These are phyloP conservation scores for Sesia bembeciformis DNA, from an alignment of 2,888 invertebrate species.

Conservation along the genomic window DNA sequence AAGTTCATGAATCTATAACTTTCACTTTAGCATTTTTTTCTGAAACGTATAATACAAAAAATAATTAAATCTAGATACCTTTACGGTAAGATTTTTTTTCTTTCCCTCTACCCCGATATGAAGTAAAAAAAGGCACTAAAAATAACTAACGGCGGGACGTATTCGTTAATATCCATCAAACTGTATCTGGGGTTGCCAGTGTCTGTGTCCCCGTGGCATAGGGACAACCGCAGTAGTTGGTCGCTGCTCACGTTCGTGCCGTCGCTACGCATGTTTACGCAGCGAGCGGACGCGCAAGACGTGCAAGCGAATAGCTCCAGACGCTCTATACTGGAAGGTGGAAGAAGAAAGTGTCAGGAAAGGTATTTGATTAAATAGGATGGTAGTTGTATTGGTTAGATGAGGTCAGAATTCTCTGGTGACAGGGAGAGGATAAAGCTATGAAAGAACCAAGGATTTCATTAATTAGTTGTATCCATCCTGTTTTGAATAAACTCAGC, in stretches of 20 bases:
- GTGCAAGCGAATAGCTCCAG: slow-evolving; percentile 49
- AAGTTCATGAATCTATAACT: too few relatives aligned
- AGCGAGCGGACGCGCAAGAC: slow-evolving; percentile 6
- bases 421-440: too few relatives aligned
- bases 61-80: too few relatives aligned
- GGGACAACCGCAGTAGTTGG: slow-evolving; percentile 25
- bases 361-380: neutral
- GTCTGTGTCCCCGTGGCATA: slow-evolving; percentile 18
- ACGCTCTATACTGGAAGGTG: slow-evolving; percentile 37
- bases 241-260: slow-evolving; percentile 10
- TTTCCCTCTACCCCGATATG: too few relatives aligned
- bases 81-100: too few relatives aligned
- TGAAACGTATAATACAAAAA: too few relatives aligned
- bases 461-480: too few relatives aligned
- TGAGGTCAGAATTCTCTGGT: too few relatives aligned
- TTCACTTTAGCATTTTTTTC: too few relatives aligned
- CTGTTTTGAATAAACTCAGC: too few relatives aligned
- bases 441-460: too few relatives aligned
- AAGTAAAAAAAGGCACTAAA: too few relatives aligned
- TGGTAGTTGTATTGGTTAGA: neutral
- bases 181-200: neutral
- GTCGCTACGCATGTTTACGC: neutral
- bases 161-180: neutral
- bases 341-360: neutral
- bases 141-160: neutral